Evolutionary conservation across 2,797 vertebrate genomes (phyloP).

Genomic region (Sebastes baramenuke): DNA sequence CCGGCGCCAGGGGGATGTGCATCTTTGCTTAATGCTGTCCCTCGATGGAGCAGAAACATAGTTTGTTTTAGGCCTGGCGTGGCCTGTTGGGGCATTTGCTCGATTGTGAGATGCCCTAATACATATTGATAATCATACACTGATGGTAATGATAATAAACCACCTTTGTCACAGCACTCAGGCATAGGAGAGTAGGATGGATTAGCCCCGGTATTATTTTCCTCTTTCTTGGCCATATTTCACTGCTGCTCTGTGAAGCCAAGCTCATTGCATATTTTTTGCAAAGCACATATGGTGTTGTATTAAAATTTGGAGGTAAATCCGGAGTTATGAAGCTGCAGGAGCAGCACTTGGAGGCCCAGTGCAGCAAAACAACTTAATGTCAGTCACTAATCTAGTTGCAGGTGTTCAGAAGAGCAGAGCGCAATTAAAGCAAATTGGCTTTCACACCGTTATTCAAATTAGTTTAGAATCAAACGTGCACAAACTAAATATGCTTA

Average conservation of each 20-base stretch:
- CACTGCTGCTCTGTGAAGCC: constrained; percentile 62
- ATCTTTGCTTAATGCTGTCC: constrained; percentile 65
- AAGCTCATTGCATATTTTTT: constrained; percentile 74
- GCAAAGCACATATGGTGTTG: constrained; percentile 80
- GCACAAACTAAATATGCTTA: constrained; percentile 81
- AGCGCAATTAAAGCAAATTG: constrained; percentile 85
- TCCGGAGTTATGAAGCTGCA: constrained; percentile 75
- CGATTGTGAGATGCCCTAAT: constrained; percentile 59
- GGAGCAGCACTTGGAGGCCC: constrained; percentile 73
- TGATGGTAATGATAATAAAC: constrained; percentile 75
- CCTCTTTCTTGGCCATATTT: constrained; percentile 72
- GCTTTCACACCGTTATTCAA: constrained; percentile 83
- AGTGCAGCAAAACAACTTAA: constrained; percentile 83
- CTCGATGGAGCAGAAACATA: constrained; percentile 55
- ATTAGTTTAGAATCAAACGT: constrained; percentile 81
- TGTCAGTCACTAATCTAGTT: constrained; percentile 83
- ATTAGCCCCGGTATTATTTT: constrained; percentile 74
- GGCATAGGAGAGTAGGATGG: constrained; percentile 66
- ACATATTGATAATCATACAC: constrained; percentile 75
- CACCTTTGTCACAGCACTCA: constrained; percentile 69
- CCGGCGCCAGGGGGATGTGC: constrained; percentile 43
- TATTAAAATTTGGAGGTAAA: constrained; percentile 81
- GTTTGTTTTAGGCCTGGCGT: constrained; percentile 68
- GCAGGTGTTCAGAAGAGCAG: constrained; percentile 82
- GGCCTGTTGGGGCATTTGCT: constrained; percentile 57